Evolutionary conservation across 2,888 invertebrate genomes (phyloP).

Genomic region (Macrosoma leucophasiata): DNA sequence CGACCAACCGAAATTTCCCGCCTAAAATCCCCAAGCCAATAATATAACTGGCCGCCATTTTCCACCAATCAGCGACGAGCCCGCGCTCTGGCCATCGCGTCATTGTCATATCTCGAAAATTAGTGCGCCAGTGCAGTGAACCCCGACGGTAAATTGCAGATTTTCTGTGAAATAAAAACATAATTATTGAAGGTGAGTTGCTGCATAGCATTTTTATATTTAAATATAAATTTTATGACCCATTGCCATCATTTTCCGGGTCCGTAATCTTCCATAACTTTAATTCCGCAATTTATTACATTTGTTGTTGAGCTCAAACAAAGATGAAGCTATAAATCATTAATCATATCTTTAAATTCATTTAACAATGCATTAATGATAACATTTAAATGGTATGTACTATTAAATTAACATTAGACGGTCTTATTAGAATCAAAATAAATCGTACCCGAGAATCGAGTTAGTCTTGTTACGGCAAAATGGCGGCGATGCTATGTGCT

Average conservation of each 20-base stretch:
- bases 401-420: constrained; percentile 22
- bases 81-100: constrained; percentile 74
- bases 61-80: constrained; percentile 60
- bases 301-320: no score
- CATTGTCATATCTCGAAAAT: constrained; percentile 73
- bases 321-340: no score
- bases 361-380: no score
- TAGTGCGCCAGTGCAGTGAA: constrained; percentile 73
- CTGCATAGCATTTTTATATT: constrained; percentile 25
- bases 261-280: no score
- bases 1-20: constrained; percentile 75
- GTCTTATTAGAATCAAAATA: constrained; percentile 1
- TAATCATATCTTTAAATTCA: no score
- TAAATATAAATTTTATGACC: no score
- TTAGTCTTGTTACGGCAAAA: constrained; percentile 61
- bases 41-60: constrained; percentile 64
- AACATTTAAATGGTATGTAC: constrained; percentile 25
- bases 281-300: no score
- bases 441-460: constrained; percentile 9
- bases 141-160: constrained; percentile 69
- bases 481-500: constrained; percentile 65
- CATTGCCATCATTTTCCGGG: no score
- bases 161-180: constrained; percentile 59
- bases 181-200: constrained; percentile 54
- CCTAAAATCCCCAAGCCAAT: constrained; percentile 63